Evolutionary conservation across 2,888 invertebrate species (phyloP).

Genomic region (Dioctria rufipes): DNA sequence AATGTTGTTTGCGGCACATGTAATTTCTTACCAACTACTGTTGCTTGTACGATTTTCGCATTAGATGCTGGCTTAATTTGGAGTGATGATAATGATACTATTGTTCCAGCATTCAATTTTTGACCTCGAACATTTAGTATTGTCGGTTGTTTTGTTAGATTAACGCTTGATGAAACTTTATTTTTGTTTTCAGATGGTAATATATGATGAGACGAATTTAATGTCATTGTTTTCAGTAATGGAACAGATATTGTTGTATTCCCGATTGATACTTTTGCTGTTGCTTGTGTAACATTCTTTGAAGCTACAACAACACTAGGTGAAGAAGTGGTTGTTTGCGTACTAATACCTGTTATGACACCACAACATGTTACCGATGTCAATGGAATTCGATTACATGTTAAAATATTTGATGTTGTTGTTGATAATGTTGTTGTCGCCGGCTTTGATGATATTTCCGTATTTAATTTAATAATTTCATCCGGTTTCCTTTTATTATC

Average conservation of each 20-base stretch:
- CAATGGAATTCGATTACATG: constrained; percentile 55
- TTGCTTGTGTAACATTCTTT: constrained; percentile 74
- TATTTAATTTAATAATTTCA: constrained; percentile 60
- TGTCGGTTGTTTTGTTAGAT: constrained; percentile 64
- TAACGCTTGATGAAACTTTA: constrained; percentile 64
- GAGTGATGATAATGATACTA: constrained; percentile 68
- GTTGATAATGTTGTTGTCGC: not conserved
- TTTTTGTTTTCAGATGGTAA: constrained; percentile 59
- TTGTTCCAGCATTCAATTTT: constrained; percentile 67
- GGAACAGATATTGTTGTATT: constrained; percentile 71
- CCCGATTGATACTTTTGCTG: constrained; percentile 72
- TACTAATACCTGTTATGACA: constrained; percentile 54
- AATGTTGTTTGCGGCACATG: constrained; percentile 63
- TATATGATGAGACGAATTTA: constrained; percentile 65
- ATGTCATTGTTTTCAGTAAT: constrained; percentile 66
- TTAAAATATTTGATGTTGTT: constrained; percentile 44
- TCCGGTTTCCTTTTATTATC: constrained; percentile 60
- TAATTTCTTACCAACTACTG: constrained; percentile 68
- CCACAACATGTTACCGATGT: constrained; percentile 55
- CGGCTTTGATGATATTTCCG: constrained; percentile 14
- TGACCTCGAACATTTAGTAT: constrained; percentile 65
- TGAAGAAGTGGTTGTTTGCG: constrained; percentile 64
- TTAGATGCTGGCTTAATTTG: constrained; percentile 68
- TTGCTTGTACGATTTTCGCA: constrained; percentile 72
- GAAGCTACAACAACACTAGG: constrained; percentile 71